Conservation (phyloP, 2,888 invertebrate genomes). For the Megaustenia siamemsis region DNA sequence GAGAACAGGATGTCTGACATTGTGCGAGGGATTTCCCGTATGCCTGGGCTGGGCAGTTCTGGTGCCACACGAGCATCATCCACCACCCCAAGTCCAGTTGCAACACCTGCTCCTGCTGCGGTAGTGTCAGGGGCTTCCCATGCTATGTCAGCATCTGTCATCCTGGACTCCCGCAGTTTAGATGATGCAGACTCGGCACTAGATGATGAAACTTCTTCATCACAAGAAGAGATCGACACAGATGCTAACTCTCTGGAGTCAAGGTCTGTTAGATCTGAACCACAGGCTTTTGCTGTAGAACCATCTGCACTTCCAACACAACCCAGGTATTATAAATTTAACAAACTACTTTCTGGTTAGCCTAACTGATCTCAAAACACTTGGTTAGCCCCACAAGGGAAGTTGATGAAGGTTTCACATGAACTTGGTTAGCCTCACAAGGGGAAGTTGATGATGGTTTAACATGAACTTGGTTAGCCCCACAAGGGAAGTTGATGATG, state of each 20-base stretch:
- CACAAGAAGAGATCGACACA: conserved; percentile 49
- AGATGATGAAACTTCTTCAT: conserved; percentile 49
- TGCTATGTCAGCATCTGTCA: neutral
- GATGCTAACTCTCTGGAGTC: conserved; percentile 35
- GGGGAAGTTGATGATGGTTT: no score
- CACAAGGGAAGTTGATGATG: no score
- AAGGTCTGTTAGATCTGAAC: conserved; percentile 39
- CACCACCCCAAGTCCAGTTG: conserved; percentile 43
- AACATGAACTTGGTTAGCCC: no score
- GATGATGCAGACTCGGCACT: conserved; percentile 42
- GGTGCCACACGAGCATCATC: conserved; percentile 28
- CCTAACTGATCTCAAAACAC: no score
- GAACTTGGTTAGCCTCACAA: no score
- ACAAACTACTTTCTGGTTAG: no score
- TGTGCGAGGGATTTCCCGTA: conserved; percentile 33
- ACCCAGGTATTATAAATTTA: conserved; percentile 40
- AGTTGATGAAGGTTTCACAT: no score
- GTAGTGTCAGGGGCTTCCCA: neutral
- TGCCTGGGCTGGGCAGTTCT: conserved; percentile 8
- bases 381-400: no score
- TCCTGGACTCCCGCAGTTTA: neutral
- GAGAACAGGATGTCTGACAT: conserved; percentile 50
- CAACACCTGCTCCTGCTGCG: conserved; percentile 35
- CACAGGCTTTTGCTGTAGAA: conserved; percentile 24
- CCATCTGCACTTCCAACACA: conserved; percentile 33